Base-by-base conservation (phyloP, 1,140 invertebrate genomes). In the Nasonia vitripennis region DNA sequence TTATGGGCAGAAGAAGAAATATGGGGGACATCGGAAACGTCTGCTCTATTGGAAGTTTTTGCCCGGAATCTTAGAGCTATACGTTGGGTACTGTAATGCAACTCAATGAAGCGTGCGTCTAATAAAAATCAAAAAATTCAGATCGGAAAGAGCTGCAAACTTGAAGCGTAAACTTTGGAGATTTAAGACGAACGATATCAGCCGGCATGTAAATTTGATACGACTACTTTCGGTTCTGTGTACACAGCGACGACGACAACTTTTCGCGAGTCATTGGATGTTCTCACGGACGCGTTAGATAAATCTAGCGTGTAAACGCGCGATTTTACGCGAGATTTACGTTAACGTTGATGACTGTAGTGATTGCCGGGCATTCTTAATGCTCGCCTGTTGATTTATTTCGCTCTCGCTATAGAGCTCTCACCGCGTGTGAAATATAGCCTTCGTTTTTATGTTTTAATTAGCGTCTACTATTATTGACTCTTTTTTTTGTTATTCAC, bases 291-390 rank as follows among this genome's bases (percentile, higher is more conserved):
- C 6, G 20, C 10, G 34, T 45, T 81, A 77, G 51, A 86, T 81
- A 81, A 86, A 86, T 86, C 73, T 81, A 78, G 78, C 55, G 84
- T 77, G 55, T 81, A 85, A 85, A 77, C 10, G 79, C 51, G 41
- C 84, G 71, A 85, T 80, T 85, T 80, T 80, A 75, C 71, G 71
- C 23, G 68, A 79, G 83, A 84, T 84, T 84, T 84, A 70, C 45
- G 77, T 67, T 73, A 71, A 34, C 74, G 55, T 79, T 84, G 62
- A 84, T 37, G 34, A 82, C 81, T n/a, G 4, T 48, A 51, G 34
- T 83, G 81, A 78, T 73, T 78, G 75, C 37, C 17, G 74, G 2
- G 41, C 73, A 79, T 81, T 85, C 55, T 67, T 10, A 68, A n/a
- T 10, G 12, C 45, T 78, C n/a, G 70, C 83, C 78, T 79, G 68